A percentile compares a stretch with the other conserved stretches of the same genome.
Conservation (phyloP, 2,797 vertebrate genomes). For the Pipistrellus nathusii region DNA sequence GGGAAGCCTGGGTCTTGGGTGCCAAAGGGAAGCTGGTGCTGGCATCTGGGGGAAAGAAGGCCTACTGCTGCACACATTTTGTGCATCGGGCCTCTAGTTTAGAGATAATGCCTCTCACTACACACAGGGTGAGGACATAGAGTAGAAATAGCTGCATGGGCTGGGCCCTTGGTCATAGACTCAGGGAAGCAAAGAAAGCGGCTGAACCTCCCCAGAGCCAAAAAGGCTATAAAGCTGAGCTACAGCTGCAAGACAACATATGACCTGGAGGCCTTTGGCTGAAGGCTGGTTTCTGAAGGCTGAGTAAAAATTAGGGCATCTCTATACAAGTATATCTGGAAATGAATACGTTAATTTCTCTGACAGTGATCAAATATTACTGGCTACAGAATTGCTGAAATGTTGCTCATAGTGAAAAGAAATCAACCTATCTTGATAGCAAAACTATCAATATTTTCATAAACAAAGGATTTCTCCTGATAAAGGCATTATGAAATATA, state of each 20-base stretch:
- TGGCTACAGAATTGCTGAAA: not conserved
- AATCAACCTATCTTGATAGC: slow-evolving; percentile 23
- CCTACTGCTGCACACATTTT: no score
- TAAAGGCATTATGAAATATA: not conserved
- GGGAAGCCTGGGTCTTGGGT: no score
- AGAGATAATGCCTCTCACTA: not conserved
- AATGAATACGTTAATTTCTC: not conserved
- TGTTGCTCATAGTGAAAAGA: not conserved
- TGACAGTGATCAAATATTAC: not conserved
- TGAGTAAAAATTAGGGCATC: not conserved
- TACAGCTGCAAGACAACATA: fast-evolving
- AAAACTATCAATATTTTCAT: not conserved
- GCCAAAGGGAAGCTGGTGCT: no score
- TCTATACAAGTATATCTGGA: not conserved
- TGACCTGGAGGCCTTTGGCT: not conserved
- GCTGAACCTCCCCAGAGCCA: not conserved
- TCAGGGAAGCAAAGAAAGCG: not conserved
- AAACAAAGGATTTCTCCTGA: not conserved
- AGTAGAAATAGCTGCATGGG: not conserved
- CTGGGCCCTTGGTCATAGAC: not conserved
- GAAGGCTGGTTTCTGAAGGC: not conserved
- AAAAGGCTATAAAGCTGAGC: not conserved
- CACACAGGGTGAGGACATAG: not conserved
- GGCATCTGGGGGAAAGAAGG: no score
- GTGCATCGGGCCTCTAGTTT: not conserved